phyloP scores from a whole-genome alignment of 2,113 vertebrate species.

The Pachyramphus minor region DNA sequence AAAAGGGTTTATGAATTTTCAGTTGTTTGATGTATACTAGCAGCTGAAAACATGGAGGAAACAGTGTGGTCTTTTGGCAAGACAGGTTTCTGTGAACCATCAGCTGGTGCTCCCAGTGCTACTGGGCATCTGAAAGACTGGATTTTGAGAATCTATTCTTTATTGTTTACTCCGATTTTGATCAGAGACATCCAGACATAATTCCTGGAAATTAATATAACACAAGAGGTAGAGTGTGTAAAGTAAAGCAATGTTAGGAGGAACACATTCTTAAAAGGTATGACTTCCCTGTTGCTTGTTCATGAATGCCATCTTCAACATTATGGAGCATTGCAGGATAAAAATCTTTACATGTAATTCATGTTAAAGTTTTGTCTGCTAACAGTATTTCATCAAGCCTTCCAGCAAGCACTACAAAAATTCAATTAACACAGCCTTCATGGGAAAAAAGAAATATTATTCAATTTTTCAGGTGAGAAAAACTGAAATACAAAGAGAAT shows the following conservation, averaged over 20 bases:
- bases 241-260: background rate
- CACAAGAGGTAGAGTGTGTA: background rate
- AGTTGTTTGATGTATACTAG: background rate
- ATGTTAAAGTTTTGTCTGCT: background rate
- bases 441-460: background rate
- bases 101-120: background rate
- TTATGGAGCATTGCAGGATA: background rate
- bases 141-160: background rate
- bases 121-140: background rate
- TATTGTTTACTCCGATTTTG: background rate
- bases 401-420: constrained; percentile 41
- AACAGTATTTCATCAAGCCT: constrained; percentile 35
- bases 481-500: background rate
- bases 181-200: background rate
- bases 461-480: background rate
- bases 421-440: background rate
- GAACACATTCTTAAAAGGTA: background rate
- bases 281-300: background rate
- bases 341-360: background rate
- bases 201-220: background rate
- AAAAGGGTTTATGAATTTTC: constrained; percentile 5
- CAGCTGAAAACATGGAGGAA: background rate
- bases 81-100: background rate
- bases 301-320: background rate
- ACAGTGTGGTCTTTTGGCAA: background rate